Evolutionary conservation across 1,140 invertebrate species (phyloP).

Genomic region (Ceratoteleas bidentatus): DNA sequence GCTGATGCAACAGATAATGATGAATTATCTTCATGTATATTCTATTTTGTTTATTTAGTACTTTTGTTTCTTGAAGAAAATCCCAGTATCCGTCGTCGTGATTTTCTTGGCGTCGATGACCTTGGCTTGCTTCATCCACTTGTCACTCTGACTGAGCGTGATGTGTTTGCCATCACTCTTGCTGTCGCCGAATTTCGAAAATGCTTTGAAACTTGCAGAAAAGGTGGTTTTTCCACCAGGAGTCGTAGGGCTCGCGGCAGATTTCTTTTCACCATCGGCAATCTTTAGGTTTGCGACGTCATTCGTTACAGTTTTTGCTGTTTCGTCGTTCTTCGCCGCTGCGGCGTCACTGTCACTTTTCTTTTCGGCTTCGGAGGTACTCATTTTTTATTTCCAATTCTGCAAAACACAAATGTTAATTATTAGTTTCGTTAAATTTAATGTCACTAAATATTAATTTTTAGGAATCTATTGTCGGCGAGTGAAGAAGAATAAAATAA

Average conservation of each 20-base stretch:
- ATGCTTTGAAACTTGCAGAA: slow-evolving; percentile 82
- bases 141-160: slow-evolving; percentile 93
- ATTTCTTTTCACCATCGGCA: slow-evolving; percentile 67
- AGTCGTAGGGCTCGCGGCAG: slow-evolving; percentile 58
- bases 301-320: slow-evolving; percentile 55
- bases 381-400: slow-evolving; percentile 15
- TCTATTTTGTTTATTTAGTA: slow-evolving; percentile 70
- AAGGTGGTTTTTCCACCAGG: slow-evolving; percentile 63
- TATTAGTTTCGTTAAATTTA: not conserved
- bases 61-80: slow-evolving; percentile 94
- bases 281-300: slow-evolving; percentile 73
- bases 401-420: not conserved
- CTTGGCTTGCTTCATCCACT: slow-evolving; percentile 97
- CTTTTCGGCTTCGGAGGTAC: slow-evolving; percentile 43
- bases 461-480: too few relatives aligned
- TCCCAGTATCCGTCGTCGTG: slow-evolving; percentile 94
- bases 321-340: slow-evolving; percentile 13
- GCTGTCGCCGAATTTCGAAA: slow-evolving; percentile 93
- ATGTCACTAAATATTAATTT: too few relatives aligned
- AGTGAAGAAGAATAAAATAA: too few relatives aligned
- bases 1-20: too few relatives aligned
- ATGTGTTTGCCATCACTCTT: slow-evolving; percentile 93
- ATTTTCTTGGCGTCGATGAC: slow-evolving; percentile 95
- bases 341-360: slow-evolving; percentile 41
- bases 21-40: too few relatives aligned